A percentile compares a stretch with the other conserved stretches of the same genome.
Conservation (phyloP, 1,140 invertebrate species). For the Orchestia grillus region DNA sequence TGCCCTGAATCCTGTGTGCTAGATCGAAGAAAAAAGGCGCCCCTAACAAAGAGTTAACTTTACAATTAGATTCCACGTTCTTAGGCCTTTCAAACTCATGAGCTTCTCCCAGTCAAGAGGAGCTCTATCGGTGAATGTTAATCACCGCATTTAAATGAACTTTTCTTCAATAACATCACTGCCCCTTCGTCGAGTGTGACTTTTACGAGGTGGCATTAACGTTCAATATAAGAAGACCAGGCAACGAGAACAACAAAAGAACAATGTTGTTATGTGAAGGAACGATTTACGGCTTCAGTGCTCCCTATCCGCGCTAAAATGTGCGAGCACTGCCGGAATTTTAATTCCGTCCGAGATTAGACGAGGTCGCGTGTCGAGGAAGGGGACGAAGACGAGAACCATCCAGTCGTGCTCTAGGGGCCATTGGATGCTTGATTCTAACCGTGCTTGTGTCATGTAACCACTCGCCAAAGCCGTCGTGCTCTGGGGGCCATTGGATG, state of each 20-base stretch:
- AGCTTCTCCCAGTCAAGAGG: background rate
- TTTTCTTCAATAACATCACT: constrained; percentile 1
- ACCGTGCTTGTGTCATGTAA: background rate
- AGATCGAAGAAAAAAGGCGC: background rate
- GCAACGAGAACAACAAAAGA: constrained; percentile 17
- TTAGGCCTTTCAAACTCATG: background rate
- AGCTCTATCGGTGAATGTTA: constrained; percentile 7
- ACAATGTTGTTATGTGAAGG: background rate
- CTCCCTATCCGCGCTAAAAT: constrained; percentile 28
- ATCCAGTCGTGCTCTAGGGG: background rate
- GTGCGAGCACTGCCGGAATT: background rate
- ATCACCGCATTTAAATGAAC: constrained; percentile 8
- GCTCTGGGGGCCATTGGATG: background rate
- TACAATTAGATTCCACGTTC: background rate
- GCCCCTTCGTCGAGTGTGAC: background rate
- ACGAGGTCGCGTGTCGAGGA: constrained; percentile 17
- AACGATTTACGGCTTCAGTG: constrained; percentile 29
- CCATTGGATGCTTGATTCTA: background rate
- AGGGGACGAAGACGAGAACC: background rate
- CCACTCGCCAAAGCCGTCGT: background rate
- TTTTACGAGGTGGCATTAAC: constrained; percentile 28
- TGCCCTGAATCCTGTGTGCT: too few species aligned
- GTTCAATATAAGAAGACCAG: background rate
- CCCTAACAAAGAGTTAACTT: background rate
- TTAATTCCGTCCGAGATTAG: constrained; percentile 26